Evolutionary conservation across 1,140 invertebrate species (phyloP).

Genomic region (Bathynomus jamesi): DNA sequence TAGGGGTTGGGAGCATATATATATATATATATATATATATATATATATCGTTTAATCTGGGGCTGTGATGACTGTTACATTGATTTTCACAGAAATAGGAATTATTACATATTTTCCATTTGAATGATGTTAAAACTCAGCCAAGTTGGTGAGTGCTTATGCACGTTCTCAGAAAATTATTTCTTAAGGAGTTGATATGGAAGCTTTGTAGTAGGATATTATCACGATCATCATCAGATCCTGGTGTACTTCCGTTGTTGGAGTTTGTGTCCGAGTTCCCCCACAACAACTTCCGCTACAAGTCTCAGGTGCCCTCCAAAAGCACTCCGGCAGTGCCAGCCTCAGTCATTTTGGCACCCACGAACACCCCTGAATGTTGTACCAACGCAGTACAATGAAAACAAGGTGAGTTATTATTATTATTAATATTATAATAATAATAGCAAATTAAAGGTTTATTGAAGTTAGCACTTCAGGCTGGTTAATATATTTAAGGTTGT

Average conservation of each 20-base stretch:
- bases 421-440: not conserved
- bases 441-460: not conserved
- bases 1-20: too few species aligned
- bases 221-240: conserved; percentile 24
- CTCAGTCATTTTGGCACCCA: conserved; percentile 15
- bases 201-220: too few species aligned
- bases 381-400: not conserved
- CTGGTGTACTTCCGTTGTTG: conserved; percentile 26
- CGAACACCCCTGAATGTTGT: conserved; percentile 11
- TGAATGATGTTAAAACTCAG: too few species aligned
- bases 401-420: conserved; percentile 3
- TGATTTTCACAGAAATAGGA: too few species aligned
- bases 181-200: too few species aligned
- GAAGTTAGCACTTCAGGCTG: not conserved
- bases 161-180: too few species aligned
- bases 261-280: conserved; percentile 27
- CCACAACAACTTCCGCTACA: conserved; percentile 28
- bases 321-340: conserved; percentile 8
- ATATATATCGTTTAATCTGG: too few species aligned
- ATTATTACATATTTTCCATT: too few species aligned
- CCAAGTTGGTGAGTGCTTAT: too few species aligned
- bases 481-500: too few species aligned
- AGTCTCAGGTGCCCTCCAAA: conserved; percentile 15
- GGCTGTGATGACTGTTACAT: too few species aligned
- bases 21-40: too few species aligned